Evolutionary conservation across 2,888 invertebrate genomes (phyloP), one percentile per base, ranked within the genome.

Genomic region (Liposcelis brunnea): DNA sequence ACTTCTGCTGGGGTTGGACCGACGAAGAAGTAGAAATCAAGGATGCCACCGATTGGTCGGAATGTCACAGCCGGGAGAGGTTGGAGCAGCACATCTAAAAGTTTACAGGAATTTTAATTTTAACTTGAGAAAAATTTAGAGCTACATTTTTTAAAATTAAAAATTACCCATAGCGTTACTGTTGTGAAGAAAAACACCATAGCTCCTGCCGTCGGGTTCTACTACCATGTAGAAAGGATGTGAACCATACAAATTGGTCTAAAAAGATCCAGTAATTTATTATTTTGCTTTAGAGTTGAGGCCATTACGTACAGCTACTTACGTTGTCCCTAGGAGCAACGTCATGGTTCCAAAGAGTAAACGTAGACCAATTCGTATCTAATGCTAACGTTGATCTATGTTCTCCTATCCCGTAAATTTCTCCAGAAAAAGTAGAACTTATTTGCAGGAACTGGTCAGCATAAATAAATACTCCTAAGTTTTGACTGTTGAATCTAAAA

Each of bases 11-110:
- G 85, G 0, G 72, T 66, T 0, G 85, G 82, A 0, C 89, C 90
- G 55, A 80, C 53, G 57, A 89, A 75, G 50, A 87, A 66, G 58
- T 77, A 80, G 48, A 90, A 74, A 58, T 86, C 80, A 2, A 91
- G 66, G 7, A 87, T 68, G 0, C 90, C 90, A 11, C 90, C 90
- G 33, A 80, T 76, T 0, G 81, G 69, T 48, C 91, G 70, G 61
- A 80, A 90, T 0, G 89, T 89, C 43, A 91, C 69, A 2, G 77
- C 82, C 0, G 86, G 86, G 1, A 75, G 68, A 2, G 86, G 84
- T 56, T 87, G 87, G 1, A 87, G 62, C 12, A 80, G 72, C 11
- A 86, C 69, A 58, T 89, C 87, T 85, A 63, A 36, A 60, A 61
- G 34, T 7, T 35, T 35, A 7, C 7, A 10, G 35, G 35, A 15